Conservation (phyloP, 1,140 invertebrate genomes). For the Neodiprion fabricii region DNA sequence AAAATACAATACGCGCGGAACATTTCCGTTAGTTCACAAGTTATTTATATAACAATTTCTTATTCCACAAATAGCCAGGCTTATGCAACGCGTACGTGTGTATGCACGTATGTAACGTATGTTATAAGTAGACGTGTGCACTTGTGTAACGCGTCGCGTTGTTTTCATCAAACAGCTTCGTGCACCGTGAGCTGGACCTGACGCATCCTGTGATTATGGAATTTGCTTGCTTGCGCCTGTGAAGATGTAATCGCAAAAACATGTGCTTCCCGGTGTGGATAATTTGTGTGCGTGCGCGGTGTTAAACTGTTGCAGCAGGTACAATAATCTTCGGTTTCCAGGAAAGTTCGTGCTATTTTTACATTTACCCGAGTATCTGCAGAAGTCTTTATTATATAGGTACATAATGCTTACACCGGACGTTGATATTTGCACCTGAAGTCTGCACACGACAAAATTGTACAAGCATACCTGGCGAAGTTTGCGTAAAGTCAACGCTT, state of each 20-base stretch:
- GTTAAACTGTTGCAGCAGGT: no score
- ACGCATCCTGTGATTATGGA: not conserved
- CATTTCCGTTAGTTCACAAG: not conserved
- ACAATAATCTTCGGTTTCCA: no score
- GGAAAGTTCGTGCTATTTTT: no score
- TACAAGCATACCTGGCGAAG: no score
- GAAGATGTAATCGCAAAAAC: not conserved
- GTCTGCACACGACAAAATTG: no score
- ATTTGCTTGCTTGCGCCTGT: not conserved
- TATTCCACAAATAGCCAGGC: constrained; percentile 32
- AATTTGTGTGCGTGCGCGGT: not conserved
- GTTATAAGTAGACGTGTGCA: no score
- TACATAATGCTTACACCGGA: no score
- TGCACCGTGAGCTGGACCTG: not conserved
- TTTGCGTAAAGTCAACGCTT: no score
- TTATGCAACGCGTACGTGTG: constrained; percentile 27
- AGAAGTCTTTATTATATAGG: no score
- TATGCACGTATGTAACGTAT: not conserved
- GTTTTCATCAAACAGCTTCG: not conserved
- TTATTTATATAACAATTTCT: constrained; percentile 35
- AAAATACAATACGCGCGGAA: no score
- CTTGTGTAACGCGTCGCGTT: constrained; percentile 16
- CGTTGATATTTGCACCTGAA: no score
- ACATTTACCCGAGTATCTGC: no score
- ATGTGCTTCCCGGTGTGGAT: not conserved